These are phyloP conservation scores for Acropora tenuis DNA, from an alignment of 64 coral and sea anemone species.

Conservation along the genomic window DNA sequence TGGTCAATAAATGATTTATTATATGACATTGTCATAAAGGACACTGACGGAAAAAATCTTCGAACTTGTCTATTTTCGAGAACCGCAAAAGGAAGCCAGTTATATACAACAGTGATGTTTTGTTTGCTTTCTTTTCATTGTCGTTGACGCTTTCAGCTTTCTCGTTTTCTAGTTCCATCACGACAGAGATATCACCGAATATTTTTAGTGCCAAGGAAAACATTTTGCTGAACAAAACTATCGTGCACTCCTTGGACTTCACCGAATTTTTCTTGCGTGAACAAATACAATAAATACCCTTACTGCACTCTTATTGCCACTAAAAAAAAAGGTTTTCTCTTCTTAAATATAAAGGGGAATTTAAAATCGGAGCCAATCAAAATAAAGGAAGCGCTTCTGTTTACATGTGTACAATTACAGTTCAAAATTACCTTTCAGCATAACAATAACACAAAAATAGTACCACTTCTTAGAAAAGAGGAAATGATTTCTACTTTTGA, in stretches of 20 bases:
- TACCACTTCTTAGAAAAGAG: neutral
- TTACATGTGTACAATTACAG: neutral
- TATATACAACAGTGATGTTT: neutral
- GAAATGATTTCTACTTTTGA: neutral
- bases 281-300: neutral
- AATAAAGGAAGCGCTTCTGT: neutral
- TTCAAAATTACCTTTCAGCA: neutral
- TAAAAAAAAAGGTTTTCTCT: neutral
- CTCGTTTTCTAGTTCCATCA: neutral
- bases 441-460: neutral
- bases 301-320: neutral
- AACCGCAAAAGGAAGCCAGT: neutral
- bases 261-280: neutral
- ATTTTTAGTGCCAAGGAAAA: neutral
- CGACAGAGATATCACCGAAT: neutral
- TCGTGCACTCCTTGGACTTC: neutral
- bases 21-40: neutral
- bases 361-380: neutral
- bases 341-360: neutral
- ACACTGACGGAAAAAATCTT: neutral
- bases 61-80: neutral
- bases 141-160: neutral
- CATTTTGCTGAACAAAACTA: neutral
- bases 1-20: neutral
- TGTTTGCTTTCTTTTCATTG: neutral